Percentiles rank a stretch among this genome's conserved stretches.
phyloP scores from a whole-genome alignment of 2,797 vertebrate genomes.

The Erithacus rubecula region DNA sequence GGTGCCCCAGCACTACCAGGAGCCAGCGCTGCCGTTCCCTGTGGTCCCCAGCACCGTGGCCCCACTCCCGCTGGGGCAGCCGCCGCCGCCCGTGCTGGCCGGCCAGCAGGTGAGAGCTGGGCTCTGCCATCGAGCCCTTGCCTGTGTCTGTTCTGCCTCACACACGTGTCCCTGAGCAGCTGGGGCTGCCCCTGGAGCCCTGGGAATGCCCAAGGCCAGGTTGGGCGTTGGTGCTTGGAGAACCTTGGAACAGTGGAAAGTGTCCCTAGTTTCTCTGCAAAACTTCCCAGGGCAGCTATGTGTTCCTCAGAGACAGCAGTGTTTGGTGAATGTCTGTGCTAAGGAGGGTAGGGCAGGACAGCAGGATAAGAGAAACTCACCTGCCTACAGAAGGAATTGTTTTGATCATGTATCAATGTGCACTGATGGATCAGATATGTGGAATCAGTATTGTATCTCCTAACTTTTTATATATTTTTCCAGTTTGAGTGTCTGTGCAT shows the following conservation, averaged over 20 bases:
- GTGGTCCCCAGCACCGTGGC: slow-evolving; percentile 68
- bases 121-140: not conserved
- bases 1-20: slow-evolving; percentile 73
- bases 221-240: not conserved
- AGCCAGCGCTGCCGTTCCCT: slow-evolving; percentile 67
- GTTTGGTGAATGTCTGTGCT: not conserved
- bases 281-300: not conserved
- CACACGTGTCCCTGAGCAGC: not conserved
- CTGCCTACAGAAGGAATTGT: not conserved
- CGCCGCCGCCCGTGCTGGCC: slow-evolving; percentile 55
- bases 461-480: not conserved
- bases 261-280: not conserved
- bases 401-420: not conserved
- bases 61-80: slow-evolving; percentile 66
- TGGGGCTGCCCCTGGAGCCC: not conserved
- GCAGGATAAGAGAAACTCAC: not conserved
- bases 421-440: not conserved
- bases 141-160: accelerated
- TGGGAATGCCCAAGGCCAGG: not conserved
- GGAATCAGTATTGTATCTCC: not conserved
- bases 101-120: slow-evolving; percentile 75
- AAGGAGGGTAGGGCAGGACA: not conserved
- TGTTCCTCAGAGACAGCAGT: not conserved
- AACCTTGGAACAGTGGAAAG: not conserved
- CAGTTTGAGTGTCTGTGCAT: not conserved